A percentile compares a stretch with the other conserved stretches of the same genome.
Evolutionary conservation across 2,797 vertebrate species (phyloP).

Genomic region (Poeciliopsis paucimaculata): DNA sequence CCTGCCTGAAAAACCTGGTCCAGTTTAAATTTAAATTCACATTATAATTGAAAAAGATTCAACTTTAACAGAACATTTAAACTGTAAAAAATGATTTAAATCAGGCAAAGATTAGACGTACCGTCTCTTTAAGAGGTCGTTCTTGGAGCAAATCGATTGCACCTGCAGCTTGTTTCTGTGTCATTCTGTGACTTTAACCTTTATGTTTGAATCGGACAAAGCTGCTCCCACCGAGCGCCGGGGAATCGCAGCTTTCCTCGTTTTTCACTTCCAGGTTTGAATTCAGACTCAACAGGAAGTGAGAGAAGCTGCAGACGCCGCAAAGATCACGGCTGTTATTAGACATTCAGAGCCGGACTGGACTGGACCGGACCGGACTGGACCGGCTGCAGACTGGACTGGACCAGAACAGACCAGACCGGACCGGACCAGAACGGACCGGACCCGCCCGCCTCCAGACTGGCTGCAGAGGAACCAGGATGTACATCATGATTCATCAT

Average conservation of each 20-base stretch:
- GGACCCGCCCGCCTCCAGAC: too few species aligned
- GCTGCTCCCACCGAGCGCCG: conserved; percentile 12
- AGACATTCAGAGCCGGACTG: not conserved
- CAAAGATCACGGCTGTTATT: not conserved
- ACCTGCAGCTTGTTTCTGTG: not conserved
- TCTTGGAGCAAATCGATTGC: not conserved
- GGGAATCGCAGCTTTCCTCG: not conserved
- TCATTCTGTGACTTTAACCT: conserved; percentile 13
- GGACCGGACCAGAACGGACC: too few species aligned
- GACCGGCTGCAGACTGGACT: too few species aligned
- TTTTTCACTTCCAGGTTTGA: not conserved
- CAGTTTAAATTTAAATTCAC: not conserved
- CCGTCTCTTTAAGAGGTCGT: not conserved
- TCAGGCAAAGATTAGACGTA: not conserved
- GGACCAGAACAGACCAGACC: not conserved
- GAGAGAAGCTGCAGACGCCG: not conserved
- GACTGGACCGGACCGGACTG: too few species aligned
- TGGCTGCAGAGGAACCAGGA: not conserved
- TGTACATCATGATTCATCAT: too few species aligned
- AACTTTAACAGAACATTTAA: not conserved
- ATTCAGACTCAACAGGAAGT: conserved; percentile 21
- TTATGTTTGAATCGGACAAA: conserved; percentile 11
- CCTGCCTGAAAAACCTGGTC: not conserved
- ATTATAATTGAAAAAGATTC: not conserved
- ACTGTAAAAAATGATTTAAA: not conserved